These are phyloP conservation scores for Actinopyga echinites DNA, from an alignment of 53 echinoderm and acorn worm genomes.

Conservation along the genomic window DNA sequence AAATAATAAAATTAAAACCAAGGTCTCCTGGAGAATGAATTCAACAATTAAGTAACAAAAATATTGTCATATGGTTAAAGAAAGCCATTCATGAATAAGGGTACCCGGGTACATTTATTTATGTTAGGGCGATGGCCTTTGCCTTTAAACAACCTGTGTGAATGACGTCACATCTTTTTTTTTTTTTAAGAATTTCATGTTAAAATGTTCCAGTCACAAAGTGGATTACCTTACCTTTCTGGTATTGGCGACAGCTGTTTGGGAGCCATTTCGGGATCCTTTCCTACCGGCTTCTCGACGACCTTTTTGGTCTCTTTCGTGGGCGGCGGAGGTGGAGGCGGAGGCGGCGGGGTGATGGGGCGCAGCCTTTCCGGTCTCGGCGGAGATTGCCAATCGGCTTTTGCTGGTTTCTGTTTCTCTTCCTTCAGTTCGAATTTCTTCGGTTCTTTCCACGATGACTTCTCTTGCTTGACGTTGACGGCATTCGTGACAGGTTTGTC, in stretches of 20 bases:
- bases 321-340: conserved; percentile 46
- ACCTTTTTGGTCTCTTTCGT: not conserved
- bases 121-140: too few species aligned
- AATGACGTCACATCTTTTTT: too few species aligned
- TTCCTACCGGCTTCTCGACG: not conserved
- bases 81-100: too few species aligned
- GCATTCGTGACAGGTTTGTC: conserved; percentile 69
- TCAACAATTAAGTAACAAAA: too few species aligned
- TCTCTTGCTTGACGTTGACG: conserved; percentile 33
- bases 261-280: not conserved
- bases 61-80: too few species aligned
- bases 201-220: not conserved
- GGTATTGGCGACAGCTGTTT: conserved; percentile 3
- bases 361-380: conserved; percentile 60
- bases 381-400: conserved; percentile 67
- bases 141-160: too few species aligned
- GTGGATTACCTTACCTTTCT: conserved; percentile 30
- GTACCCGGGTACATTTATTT: too few species aligned
- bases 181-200: too few species aligned
- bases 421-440: conserved; percentile 75
- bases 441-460: conserved; percentile 67
- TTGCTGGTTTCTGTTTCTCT: conserved; percentile 49
- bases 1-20: too few species aligned
- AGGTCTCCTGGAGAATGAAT: too few species aligned
- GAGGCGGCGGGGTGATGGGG: conserved; percentile 58